Conservation (phyloP, 2,888 invertebrate species). For the Agrotis ipsilon region DNA sequence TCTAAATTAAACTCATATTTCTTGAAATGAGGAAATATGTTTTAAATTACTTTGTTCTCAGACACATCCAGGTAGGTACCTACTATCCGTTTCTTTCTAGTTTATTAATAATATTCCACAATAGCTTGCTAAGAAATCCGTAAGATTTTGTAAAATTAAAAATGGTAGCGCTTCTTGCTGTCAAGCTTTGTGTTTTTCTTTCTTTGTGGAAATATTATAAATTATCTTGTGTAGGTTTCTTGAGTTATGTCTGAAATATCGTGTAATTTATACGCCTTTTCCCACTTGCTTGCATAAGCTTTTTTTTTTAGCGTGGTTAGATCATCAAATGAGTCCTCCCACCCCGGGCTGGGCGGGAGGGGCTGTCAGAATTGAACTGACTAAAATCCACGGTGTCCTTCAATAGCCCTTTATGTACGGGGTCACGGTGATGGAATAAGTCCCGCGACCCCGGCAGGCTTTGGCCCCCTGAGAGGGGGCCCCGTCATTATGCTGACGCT, state of each 20-base stretch:
- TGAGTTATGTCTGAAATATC: constrained; percentile 12
- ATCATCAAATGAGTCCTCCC: too few species aligned
- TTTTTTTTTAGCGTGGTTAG: too few species aligned
- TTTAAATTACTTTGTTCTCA: constrained; percentile 22
- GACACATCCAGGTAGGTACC: constrained; percentile 24
- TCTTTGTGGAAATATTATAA: background rate
- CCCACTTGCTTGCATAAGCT: too few species aligned
- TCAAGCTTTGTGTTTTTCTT: constrained; percentile 10
- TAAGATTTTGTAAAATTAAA: constrained; percentile 11
- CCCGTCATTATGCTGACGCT: too few species aligned
- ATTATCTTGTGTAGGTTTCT: background rate
- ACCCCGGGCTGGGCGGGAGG: too few species aligned
- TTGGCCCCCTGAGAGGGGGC: too few species aligned
- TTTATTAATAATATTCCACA: constrained; percentile 41
- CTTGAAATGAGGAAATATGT: constrained; percentile 19
- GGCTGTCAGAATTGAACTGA: too few species aligned
- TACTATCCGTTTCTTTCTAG: constrained; percentile 12
- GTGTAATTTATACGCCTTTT: background rate
- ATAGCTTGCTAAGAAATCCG: constrained; percentile 19
- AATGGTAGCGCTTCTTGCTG: background rate
- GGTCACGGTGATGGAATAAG: too few species aligned
- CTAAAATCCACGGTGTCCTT: too few species aligned
- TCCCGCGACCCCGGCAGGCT: too few species aligned
- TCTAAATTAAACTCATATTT: constrained; percentile 16
- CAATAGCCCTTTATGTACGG: too few species aligned